Evolutionary conservation across 2,797 vertebrate species (phyloP).

Genomic region (Peromyscus attwateri): DNA sequence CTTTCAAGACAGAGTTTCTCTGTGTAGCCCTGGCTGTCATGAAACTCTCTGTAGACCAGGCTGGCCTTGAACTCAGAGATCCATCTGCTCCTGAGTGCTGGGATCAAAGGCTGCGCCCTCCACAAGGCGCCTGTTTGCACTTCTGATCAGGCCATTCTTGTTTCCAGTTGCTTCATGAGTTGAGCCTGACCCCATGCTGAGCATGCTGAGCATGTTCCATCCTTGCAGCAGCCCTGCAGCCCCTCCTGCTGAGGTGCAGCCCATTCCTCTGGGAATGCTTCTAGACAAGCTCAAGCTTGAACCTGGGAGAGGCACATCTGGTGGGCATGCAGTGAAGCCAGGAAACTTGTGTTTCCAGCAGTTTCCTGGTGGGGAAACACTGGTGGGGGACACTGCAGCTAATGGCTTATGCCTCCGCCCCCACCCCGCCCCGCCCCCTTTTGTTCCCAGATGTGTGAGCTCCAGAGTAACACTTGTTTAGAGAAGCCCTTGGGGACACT

Average conservation of each 20-base stretch:
- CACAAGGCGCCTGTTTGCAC: not conserved
- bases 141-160: not conserved
- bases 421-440: too few species aligned
- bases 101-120: not conserved
- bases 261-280: not conserved
- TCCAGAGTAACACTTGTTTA: not conserved
- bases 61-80: not conserved
- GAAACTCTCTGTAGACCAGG: not conserved
- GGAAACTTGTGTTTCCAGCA: not conserved
- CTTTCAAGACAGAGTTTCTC: not conserved
- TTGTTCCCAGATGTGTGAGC: not conserved
- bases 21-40: not conserved
- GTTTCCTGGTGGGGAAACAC: not conserved
- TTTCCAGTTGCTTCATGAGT: not conserved
- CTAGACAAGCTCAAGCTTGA: not conserved
- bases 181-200: not conserved
- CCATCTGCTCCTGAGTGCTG: not conserved
- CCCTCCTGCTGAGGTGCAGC: not conserved
- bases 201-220: not conserved
- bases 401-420: not conserved
- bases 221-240: not conserved
- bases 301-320: not conserved
- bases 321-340: not conserved
- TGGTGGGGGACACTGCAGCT: not conserved
- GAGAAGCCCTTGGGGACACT: not conserved